These are phyloP conservation scores for Pangasius macronema DNA, from an alignment of 2,797 vertebrate species.

Conservation along the genomic window DNA sequence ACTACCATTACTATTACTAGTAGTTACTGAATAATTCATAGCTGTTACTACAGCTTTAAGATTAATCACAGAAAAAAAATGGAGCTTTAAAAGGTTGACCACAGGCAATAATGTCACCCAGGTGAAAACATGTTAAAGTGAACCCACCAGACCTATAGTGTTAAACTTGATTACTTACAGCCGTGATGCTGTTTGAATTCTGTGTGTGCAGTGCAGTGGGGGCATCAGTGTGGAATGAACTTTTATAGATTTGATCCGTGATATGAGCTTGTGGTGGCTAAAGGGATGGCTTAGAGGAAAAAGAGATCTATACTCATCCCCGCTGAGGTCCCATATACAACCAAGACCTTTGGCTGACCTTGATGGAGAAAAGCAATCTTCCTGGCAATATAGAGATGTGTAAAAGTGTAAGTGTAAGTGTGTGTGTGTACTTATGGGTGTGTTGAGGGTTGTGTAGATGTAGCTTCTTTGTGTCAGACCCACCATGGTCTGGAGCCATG, in stretches of 20 bases:
- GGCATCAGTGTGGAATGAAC: conserved; percentile 43
- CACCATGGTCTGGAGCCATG: neutral
- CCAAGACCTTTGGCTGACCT: conserved; percentile 71
- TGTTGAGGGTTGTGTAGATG: neutral
- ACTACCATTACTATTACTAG: neutral
- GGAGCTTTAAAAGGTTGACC: neutral
- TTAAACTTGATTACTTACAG: conserved; percentile 33
- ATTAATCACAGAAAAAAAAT: neutral
- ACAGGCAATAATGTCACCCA: neutral
- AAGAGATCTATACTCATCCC: conserved; percentile 41
- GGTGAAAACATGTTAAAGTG: conserved; percentile 10
- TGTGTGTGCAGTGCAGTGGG: conserved; percentile 17
- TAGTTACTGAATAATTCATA: neutral
- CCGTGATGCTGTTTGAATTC: conserved; percentile 26
- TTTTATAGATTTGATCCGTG: conserved; percentile 50
- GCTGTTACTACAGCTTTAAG: neutral
- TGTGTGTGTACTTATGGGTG: neutral
- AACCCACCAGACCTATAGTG: conserved; percentile 19
- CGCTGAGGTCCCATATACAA: conserved; percentile 30
- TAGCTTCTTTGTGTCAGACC: neutral
- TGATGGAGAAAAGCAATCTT: conserved; percentile 74
- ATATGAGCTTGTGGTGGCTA: conserved; percentile 54
- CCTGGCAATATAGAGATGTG: conserved; percentile 62
- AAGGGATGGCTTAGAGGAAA: conserved; percentile 42
- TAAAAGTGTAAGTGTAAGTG: conserved; percentile 49